Conservation (phyloP, 1,140 invertebrate genomes). For the Diachasmimorpha longicaudata region DNA sequence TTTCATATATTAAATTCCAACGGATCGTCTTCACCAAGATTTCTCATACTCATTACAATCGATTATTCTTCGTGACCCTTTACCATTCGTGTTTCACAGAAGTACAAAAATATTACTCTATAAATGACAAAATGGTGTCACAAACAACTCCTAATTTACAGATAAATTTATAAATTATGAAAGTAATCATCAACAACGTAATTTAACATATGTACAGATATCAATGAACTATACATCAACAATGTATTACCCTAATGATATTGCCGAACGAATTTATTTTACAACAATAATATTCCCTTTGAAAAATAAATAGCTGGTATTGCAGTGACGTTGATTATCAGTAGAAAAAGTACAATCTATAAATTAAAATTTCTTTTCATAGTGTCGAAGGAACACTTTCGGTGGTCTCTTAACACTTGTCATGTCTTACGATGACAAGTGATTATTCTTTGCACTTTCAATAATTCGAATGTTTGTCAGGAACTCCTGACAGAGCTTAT, state of each 20-base stretch:
- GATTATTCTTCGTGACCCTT: not conserved
- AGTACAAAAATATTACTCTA: not conserved
- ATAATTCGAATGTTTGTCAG: not conserved
- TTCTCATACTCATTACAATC: not conserved
- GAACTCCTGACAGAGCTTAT: not conserved
- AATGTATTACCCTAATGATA: no score
- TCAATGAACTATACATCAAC: no score
- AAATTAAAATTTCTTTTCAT: not conserved
- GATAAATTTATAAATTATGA: not conserved
- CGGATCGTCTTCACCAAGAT: not conserved
- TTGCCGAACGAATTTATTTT: no score
- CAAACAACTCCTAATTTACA: not conserved
- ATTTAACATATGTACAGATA: not conserved
- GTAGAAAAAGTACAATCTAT: not conserved
- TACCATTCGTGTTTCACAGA: not conserved
- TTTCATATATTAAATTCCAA: not conserved
- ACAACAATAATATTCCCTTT: no score
- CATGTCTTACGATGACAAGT: not conserved
- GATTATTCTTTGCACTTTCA: not conserved
- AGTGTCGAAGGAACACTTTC: slow-evolving; percentile 1
- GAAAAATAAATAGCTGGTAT: not conserved
- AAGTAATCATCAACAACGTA: not conserved
- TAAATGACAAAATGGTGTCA: not conserved
- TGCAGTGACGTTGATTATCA: not conserved
- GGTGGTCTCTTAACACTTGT: slow-evolving; percentile 2